These are phyloP conservation scores for Schlechtendalia chinensis DNA, from an alignment of 1,140 invertebrate species.

Conservation along the genomic window DNA sequence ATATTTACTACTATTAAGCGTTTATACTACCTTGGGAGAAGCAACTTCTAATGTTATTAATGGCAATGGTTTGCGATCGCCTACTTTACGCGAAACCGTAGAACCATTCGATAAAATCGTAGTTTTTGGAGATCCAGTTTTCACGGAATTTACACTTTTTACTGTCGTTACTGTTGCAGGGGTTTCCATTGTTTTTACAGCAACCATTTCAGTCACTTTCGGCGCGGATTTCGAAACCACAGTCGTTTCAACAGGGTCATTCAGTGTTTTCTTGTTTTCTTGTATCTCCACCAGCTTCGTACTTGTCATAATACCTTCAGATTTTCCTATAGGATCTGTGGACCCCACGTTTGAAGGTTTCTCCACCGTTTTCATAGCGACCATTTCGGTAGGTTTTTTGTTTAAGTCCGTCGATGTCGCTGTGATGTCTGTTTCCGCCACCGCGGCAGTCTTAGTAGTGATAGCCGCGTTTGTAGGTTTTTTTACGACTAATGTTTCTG, in stretches of 20 bases:
- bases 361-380: not conserved
- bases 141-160: not conserved
- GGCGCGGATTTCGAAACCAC: not conserved
- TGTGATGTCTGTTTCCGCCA: not conserved
- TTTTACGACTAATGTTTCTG: not conserved
- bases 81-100: conserved; percentile 13
- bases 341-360: not conserved
- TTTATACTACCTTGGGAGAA: conserved; percentile 1
- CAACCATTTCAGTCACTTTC: not conserved
- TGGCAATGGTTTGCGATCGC: conserved; percentile 28
- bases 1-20: not conserved
- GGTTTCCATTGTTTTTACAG: not conserved
- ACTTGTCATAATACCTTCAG: not conserved
- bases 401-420: not conserved
- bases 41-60: not conserved
- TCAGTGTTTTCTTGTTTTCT: not conserved
- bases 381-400: not conserved
- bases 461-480: not conserved
- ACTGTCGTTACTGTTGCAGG: not conserved
- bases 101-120: not conserved
- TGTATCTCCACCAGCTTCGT: not conserved
- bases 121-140: not conserved
- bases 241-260: not conserved
- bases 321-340: not conserved
- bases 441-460: not conserved